Conservation (phyloP, 2,113 vertebrate species). For the Forbesichthys agassizii region DNA sequence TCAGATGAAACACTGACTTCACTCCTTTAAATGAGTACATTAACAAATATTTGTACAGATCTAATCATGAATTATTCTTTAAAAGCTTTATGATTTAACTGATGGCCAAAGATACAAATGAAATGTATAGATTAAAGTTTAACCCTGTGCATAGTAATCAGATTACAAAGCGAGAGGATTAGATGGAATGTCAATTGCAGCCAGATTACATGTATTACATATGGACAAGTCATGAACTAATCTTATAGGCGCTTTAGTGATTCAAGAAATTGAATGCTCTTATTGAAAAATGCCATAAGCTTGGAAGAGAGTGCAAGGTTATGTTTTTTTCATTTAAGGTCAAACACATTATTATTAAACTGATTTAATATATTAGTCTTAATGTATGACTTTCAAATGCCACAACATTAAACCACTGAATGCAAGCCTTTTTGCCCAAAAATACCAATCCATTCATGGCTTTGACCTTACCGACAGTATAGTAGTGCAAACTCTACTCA, state of each 20-base stretch:
- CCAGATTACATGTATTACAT: slow-evolving; percentile 36
- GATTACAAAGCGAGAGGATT: slow-evolving; percentile 18
- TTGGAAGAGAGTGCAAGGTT: slow-evolving; percentile 3
- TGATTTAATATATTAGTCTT: slow-evolving; percentile 1
- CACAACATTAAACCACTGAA: slow-evolving; percentile 32
- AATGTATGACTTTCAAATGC: slow-evolving; percentile 25
- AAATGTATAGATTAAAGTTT: no score
- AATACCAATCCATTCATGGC: slow-evolving; percentile 18
- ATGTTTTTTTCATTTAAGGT: slow-evolving; percentile 19
- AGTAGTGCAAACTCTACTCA: slow-evolving; percentile 17
- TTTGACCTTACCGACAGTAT: slow-evolving; percentile 22
- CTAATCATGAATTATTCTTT: no score
- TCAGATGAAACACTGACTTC: no score
- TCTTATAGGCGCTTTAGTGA: slow-evolving; percentile 14
- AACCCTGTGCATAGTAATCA: slow-evolving; percentile 38
- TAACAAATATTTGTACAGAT: no score
- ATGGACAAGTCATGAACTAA: slow-evolving; percentile 34
- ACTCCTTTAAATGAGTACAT: no score
- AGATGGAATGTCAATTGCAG: slow-evolving; percentile 17
- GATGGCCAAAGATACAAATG: no score
- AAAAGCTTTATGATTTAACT: no score
- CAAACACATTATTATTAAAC: slow-evolving; percentile 4
- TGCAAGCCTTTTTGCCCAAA: slow-evolving; percentile 40
- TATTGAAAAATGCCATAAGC: slow-evolving; percentile 2
- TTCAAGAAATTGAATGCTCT: slow-evolving; percentile 16